These are phyloP conservation scores for Cottus gobio DNA, from an alignment of 2,113 vertebrate species.

Conservation along the genomic window DNA sequence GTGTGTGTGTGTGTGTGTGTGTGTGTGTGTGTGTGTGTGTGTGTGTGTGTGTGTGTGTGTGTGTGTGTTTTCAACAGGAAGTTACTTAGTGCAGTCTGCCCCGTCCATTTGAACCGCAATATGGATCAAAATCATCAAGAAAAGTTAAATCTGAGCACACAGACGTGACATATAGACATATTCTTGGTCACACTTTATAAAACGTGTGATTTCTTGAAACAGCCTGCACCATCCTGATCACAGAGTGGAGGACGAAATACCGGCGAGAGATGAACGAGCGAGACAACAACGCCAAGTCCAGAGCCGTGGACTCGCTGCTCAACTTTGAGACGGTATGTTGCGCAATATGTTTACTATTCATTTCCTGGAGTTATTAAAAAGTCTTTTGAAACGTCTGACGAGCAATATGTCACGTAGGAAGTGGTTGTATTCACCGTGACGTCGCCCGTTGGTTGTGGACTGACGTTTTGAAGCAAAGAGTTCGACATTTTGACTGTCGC, in stretches of 20 bases:
- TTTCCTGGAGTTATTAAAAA: neutral
- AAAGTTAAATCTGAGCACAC: too few species aligned
- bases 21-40: constrained; percentile 1
- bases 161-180: too few species aligned
- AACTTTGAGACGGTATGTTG: constrained; percentile 92
- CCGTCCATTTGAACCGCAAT: neutral
- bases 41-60: too few species aligned
- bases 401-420: too few species aligned
- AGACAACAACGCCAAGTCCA: constrained; percentile 89
- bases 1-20: neutral
- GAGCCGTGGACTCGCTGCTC: constrained; percentile 91
- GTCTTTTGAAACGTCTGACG: neutral
- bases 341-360: neutral
- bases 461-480: too few species aligned
- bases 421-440: too few species aligned
- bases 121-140: neutral
- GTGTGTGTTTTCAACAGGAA: neutral
- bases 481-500: too few species aligned
- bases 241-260: constrained; percentile 92
- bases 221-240: constrained; percentile 91
- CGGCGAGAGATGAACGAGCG: constrained; percentile 89
- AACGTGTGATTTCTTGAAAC: too few species aligned
- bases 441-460: too few species aligned
- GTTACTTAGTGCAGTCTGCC: neutral
- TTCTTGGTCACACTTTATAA: too few species aligned